These are phyloP conservation scores for Upupa epops DNA, from an alignment of 2,113 vertebrate genomes.

Conservation along the genomic window DNA sequence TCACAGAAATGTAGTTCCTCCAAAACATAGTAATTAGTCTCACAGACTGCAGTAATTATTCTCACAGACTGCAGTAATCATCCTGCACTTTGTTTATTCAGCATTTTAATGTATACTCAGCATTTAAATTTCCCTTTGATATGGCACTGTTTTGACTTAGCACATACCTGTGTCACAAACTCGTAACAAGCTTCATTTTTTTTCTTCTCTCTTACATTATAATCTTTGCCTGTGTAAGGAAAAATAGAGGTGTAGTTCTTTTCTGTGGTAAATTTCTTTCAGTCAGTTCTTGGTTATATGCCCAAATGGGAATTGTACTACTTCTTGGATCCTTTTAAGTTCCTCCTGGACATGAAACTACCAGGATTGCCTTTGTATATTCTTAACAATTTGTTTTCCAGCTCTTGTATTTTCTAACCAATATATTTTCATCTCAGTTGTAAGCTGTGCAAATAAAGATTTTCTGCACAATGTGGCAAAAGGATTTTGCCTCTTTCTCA, in stretches of 20 bases:
- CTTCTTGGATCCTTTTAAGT: neutral
- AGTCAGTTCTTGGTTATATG: neutral
- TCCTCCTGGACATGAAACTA: neutral
- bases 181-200: neutral
- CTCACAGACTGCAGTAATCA: neutral
- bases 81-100: neutral
- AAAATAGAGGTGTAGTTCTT: neutral
- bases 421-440: neutral
- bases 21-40: neutral
- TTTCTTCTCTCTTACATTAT: neutral
- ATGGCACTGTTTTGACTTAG: neutral
- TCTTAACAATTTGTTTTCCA: neutral
- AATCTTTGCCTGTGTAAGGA: neutral
- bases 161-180: neutral
- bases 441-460: neutral
- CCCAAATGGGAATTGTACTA: neutral
- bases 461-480: neutral
- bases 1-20: neutral
- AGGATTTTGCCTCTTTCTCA: neutral
- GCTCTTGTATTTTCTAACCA: neutral
- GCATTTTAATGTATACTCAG: neutral
- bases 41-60: neutral
- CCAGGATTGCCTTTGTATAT: neutral
- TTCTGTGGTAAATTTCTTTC: neutral
- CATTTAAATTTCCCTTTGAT: neutral